phyloP scores from a whole-genome alignment of 2,113 vertebrate genomes.

The Rhinoptilus africanus region DNA sequence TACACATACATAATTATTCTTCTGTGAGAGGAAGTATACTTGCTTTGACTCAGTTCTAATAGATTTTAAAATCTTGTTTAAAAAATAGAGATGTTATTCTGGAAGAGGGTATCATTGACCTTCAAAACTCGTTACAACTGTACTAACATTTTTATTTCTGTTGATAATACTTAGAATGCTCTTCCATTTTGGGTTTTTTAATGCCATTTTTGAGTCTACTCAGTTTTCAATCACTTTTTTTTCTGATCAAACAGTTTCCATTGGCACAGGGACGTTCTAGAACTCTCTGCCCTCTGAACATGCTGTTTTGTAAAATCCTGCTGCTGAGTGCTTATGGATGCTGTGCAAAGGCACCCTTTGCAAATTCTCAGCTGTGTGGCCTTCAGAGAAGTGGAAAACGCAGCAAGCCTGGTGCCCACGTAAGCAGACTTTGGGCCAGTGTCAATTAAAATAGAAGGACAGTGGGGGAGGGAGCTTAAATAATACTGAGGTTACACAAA shows the following conservation, averaged over 20 bases:
- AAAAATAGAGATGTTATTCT: background rate
- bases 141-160: background rate
- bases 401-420: background rate
- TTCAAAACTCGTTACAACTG: background rate
- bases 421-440: background rate
- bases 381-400: background rate
- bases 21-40: background rate
- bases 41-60: background rate
- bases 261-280: background rate
- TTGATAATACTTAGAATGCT: background rate
- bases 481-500: conserved; percentile 32
- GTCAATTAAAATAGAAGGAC: conserved; percentile 11
- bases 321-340: background rate
- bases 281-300: background rate
- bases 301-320: background rate
- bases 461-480: conserved; percentile 1
- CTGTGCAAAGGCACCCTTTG: background rate
- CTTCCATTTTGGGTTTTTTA: background rate
- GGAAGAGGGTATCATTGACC: background rate
- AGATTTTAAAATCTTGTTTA: background rate
- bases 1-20: background rate
- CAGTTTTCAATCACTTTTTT: background rate
- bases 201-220: background rate
- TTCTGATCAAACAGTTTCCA: background rate
- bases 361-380: background rate